phyloP scores from a whole-genome alignment of 2,797 vertebrate species.

The Characodon lateralis region DNA sequence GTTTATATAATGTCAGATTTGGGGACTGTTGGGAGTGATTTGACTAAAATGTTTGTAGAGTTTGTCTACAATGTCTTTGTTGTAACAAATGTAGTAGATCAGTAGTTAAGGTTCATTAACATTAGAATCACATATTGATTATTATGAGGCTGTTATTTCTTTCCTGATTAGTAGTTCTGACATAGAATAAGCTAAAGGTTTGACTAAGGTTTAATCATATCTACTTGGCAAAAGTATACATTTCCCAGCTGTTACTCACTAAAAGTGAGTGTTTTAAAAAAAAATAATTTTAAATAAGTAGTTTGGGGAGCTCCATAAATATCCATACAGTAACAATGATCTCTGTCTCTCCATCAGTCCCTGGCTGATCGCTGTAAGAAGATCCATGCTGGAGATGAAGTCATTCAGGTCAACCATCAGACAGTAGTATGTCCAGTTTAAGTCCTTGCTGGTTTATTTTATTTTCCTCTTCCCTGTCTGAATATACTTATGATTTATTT shows the following conservation, averaged over 20 bases:
- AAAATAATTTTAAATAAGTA: neutral
- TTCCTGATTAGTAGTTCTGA: neutral
- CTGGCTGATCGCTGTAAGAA: conserved; percentile 99
- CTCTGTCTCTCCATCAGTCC: conserved; percentile 80
- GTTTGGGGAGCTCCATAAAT: neutral
- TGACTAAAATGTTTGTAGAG: neutral
- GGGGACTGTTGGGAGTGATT: neutral
- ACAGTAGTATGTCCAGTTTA: conserved; percentile 92
- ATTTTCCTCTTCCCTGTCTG: conserved; percentile 14
- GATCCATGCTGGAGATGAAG: conserved; percentile 99
- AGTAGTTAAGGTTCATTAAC: neutral
- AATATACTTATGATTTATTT: conserved; percentile 16
- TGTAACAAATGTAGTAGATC: neutral
- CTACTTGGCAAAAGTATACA: neutral
- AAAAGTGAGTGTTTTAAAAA: neutral
- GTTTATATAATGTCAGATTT: neutral
- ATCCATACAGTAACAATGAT: conserved; percentile 8
- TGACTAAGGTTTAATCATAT: neutral
- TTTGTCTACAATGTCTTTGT: neutral
- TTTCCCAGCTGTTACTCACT: neutral
- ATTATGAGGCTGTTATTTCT: neutral
- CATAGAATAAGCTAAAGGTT: neutral
- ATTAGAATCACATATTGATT: neutral
- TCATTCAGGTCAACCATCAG: conserved; percentile 99
- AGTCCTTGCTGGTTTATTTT: neutral